phyloP scores from a whole-genome alignment of 53 echinoderm and acorn worm genomes.

The Paracentrotus lividus region DNA sequence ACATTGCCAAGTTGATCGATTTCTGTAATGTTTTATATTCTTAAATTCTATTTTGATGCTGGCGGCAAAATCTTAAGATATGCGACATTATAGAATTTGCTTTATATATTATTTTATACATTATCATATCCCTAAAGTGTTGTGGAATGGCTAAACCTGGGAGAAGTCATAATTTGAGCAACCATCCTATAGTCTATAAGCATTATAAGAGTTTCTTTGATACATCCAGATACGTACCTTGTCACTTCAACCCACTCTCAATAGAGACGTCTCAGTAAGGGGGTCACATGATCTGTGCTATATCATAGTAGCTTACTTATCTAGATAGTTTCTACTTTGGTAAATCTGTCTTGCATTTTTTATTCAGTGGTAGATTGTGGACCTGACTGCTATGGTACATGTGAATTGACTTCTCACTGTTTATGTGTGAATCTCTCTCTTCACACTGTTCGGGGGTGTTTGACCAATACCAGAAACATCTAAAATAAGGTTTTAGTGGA shows the following conservation, averaged over 20 bases:
- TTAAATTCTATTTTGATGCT: too few relatives aligned
- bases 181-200: neutral
- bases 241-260: neutral
- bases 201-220: neutral
- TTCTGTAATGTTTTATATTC: too few relatives aligned
- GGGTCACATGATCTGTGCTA: neutral
- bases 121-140: too few relatives aligned
- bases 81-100: too few relatives aligned
- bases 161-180: too few relatives aligned
- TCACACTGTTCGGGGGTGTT: neutral
- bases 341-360: neutral
- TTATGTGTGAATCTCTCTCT: neutral
- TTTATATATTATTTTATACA: too few relatives aligned
- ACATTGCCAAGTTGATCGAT: too few relatives aligned
- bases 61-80: too few relatives aligned
- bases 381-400: neutral
- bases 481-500: neutral
- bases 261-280: neutral
- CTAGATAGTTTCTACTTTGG: neutral
- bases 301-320: neutral
- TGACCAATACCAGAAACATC: neutral
- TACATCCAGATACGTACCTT: neutral
- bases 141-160: too few relatives aligned
- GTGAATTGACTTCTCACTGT: neutral
- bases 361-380: neutral